Evolutionary conservation across 2,113 vertebrate species (phyloP), one percentile per base, ranked within the genome.

Genomic region (Apodemus speciosus): DNA sequence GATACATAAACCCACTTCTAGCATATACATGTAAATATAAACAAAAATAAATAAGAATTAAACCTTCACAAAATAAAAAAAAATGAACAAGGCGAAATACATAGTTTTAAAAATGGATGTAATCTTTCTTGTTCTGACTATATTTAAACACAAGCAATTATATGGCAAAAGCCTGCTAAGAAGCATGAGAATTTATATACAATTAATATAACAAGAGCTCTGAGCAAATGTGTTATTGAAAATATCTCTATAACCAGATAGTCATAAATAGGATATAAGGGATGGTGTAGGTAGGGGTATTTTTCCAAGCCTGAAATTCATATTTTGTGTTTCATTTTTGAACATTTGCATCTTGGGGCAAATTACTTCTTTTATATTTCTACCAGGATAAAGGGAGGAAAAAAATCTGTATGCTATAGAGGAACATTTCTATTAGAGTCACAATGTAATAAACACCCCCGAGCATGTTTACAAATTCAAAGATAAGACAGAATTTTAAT

Each of bases 401-500:
- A 97, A 91, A 96, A 97, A 97, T 27, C 4, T 87, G 92, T 73
- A 95, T 76, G 97, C 90, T 90, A 66, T 95, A 3, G 96, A 97
- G 96, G 92, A 92, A 97, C 97, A 96, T 83, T 96, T 97, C 95
- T 96, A 89, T 93, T 95, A 97, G 94, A 97, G 89, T 97, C 95
- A 95, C 96, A 96, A 96, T 97, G 93, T 97, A 97, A 98, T 98
- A 97, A 98, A 97, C 91, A 97, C 97, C 96, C 97, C 96, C 96
- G 95, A 97, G 97, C 96, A 97, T 98, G 96, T 98, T 98, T 98
- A 98, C 97, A 98, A 98, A 98, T 94, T 96, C 97, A 97, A 97
- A 93, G 96, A 96, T 95, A 95, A 98, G 98, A 98, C 96, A 97
- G 97, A 98, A 98, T 98, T 98, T 97, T 98, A 98, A 98, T 98